phyloP scores from a whole-genome alignment of 1,140 invertebrate species.

The Lordiphosa stackelbergi region DNA sequence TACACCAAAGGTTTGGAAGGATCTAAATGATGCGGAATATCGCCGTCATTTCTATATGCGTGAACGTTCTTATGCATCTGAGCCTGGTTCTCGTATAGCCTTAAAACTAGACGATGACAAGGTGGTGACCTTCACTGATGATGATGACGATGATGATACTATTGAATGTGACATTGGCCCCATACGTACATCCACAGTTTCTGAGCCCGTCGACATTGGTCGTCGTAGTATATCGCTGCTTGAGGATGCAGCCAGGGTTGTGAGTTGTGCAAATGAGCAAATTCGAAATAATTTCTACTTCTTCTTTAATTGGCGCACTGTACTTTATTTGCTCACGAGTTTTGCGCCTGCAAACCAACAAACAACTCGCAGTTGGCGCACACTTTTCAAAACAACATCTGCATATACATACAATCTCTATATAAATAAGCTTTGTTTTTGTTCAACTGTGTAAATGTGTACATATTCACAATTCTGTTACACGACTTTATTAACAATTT shows the following conservation, averaged over 20 bases:
- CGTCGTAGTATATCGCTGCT: constrained; percentile 60
- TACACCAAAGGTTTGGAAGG: constrained; percentile 71
- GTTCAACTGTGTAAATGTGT: constrained; percentile 46
- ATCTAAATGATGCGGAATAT: constrained; percentile 69
- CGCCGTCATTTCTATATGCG: constrained; percentile 74
- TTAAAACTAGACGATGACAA: constrained; percentile 60
- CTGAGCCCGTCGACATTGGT: constrained; percentile 78
- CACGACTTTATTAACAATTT: not conserved
- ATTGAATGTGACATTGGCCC: constrained; percentile 55
- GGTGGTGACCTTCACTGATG: constrained; percentile 20
- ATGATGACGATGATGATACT: constrained; percentile 57
- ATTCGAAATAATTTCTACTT: constrained; percentile 26
- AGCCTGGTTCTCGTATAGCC: constrained; percentile 68
- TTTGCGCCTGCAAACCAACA: constrained; percentile 20
- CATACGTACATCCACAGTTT: constrained; percentile 66
- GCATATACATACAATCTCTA: constrained; percentile 18
- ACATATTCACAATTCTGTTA: not conserved
- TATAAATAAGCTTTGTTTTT: constrained; percentile 41
- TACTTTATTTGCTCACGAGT: constrained; percentile 41
- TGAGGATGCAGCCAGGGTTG: constrained; percentile 44
- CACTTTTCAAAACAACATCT: constrained; percentile 28
- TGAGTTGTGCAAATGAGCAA: constrained; percentile 48
- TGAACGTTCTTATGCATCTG: constrained; percentile 72
- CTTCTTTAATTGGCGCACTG: constrained; percentile 63
- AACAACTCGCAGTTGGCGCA: constrained; percentile 46